Conservation (phyloP, 2,888 invertebrate genomes). For the Drosophila fungiperda region DNA sequence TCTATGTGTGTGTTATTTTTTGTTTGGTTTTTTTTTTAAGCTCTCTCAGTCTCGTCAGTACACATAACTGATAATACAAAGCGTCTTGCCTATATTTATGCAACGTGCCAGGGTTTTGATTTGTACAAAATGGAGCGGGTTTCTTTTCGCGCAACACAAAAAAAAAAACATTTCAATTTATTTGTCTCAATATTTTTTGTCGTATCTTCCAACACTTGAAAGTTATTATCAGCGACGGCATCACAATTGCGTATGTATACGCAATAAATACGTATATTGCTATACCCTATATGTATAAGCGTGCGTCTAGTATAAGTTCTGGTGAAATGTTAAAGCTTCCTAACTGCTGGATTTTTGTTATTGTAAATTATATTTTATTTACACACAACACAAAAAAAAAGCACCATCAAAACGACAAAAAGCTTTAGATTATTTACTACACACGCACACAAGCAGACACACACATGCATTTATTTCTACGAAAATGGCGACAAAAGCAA, state of each 20-base stretch:
- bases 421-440: slow-evolving; percentile 67
- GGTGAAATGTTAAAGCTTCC: slow-evolving; percentile 76
- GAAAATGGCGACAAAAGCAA: slow-evolving; percentile 76
- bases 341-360: slow-evolving; percentile 48
- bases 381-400: slow-evolving; percentile 50
- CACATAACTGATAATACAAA: slow-evolving; percentile 43
- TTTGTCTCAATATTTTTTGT: slow-evolving; percentile 6
- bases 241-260: slow-evolving; percentile 9
- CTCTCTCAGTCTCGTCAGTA: slow-evolving; percentile 1
- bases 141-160: not conserved
- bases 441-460: slow-evolving; percentile 16
- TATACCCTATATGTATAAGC: not conserved
- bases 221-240: slow-evolving; percentile 29
- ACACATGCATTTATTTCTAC: slow-evolving; percentile 31
- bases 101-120: slow-evolving; percentile 34
- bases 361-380: slow-evolving; percentile 68
- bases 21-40: not conserved
- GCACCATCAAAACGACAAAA: slow-evolving; percentile 42
- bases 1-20: slow-evolving; percentile 4
- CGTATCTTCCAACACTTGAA: slow-evolving; percentile 19
- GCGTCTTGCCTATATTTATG: slow-evolving; percentile 34
- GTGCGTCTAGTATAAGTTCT: slow-evolving; percentile 65
- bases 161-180: slow-evolving; percentile 6
- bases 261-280: slow-evolving; percentile 6
- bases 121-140: slow-evolving; percentile 5